Base-by-base conservation (phyloP, 2,888 invertebrate species). In the Oegoconia quadripuncta region DNA sequence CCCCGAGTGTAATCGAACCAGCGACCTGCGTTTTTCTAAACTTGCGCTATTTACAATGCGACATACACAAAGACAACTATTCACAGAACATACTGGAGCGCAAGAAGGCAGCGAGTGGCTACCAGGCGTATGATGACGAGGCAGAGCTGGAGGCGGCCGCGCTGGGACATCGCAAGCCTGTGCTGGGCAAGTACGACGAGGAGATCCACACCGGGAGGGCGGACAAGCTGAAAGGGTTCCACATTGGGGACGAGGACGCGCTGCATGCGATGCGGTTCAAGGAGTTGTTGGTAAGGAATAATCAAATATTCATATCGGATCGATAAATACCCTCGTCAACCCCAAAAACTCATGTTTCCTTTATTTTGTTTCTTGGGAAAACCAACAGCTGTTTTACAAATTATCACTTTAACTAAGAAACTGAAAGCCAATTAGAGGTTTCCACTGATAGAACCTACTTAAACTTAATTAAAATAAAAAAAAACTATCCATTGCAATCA, bases 101-200 rank as follows among this genome's bases (percentile, higher is more conserved):
- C 58, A 95, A 95, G 70, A 93, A 94, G 60, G 96, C 96, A 51
- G 91, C 92, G 2, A 80, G 89, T 7, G 93, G 94, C 1, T 98
- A 98, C 75, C 95, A 95, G 63, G 93, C 93, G 23, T 93, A 94
- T 72, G 97, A 97, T 51, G 95, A 95, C 50, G 92, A 92, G 44
- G 93, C 92, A 30, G 91, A 93, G 51, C 87, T 91, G 43, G 92
- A 93, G 61, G 91, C 92, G 38, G 89, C 89, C 41, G 91, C 93
- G 3, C 89, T 92, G 42, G 90, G 91, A 2, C 82, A 79, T 48
- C 88, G 89, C 50, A 91, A 91, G 58, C 89, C 90, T 8, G 86
- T 99, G 33, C 89, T 99, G 15, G 89, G 92, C 54, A 97, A 99
- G 84, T 99, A 99, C 71, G 97, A 99, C 73, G 97, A 97, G 64